Evolutionary conservation across 1,140 invertebrate species (phyloP).

Genomic region (Leptoteleia sp.): DNA sequence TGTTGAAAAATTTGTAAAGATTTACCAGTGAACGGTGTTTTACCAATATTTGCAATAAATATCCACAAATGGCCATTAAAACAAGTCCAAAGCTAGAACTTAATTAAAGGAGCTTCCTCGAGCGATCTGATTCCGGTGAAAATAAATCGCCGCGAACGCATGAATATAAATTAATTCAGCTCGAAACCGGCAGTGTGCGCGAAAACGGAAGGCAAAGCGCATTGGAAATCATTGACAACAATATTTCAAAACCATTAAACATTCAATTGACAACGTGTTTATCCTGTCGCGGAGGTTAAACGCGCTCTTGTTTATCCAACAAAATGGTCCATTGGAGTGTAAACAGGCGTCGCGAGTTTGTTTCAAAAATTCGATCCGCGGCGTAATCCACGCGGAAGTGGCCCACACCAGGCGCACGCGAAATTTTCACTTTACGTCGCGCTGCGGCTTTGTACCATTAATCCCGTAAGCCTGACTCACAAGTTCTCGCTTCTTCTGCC

Average conservation of each 20-base stretch:
- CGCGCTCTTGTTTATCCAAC: constrained; percentile 41
- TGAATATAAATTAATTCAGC: constrained; percentile 17
- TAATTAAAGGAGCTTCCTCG: background rate
- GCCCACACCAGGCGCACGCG: constrained; percentile 13
- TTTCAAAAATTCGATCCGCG: constrained; percentile 27
- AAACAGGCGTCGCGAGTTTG: constrained; percentile 26
- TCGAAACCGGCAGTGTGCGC: background rate
- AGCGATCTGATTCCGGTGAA: background rate
- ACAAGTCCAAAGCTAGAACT: background rate
- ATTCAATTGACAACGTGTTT: constrained; percentile 46
- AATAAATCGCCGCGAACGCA: background rate
- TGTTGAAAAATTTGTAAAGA: background rate
- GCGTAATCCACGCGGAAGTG: constrained; percentile 44
- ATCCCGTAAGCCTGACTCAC: constrained; percentile 55
- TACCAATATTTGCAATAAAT: background rate
- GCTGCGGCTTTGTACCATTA: constrained; percentile 52
- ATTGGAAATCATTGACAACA: constrained; percentile 28
- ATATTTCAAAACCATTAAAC: constrained; percentile 48
- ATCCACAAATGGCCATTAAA: background rate
- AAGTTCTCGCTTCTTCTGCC: constrained; percentile 56
- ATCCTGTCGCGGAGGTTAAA: constrained; percentile 40
- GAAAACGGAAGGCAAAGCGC: constrained; percentile 16
- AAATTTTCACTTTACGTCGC: constrained; percentile 39
- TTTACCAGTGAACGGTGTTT: no score
- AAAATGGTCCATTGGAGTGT: constrained; percentile 49